Base-by-base conservation (phyloP, 2,797 vertebrate species). In the Dipus sagitta region DNA sequence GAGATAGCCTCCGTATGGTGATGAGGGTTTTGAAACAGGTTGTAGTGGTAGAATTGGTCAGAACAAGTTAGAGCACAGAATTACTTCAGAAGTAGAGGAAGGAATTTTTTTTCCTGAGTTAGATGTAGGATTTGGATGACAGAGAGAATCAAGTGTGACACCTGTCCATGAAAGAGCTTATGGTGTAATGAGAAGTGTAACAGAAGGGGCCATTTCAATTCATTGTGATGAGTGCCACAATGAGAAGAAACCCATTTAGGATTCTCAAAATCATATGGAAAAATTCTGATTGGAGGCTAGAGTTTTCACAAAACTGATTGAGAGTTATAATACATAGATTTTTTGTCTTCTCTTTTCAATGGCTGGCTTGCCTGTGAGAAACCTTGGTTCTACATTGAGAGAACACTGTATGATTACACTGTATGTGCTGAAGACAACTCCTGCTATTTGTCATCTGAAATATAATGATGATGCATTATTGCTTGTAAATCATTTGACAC, bases 331-430 rank as follows among this genome's bases (percentile, higher is more conserved):
- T 88, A 72, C 3, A 52, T 24, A 72, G 24, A 72, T 47, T 42
- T 34, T 86, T 90, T 78, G 54, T 62, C 7, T 68, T 89, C 34
- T 42, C 58, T 88, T 78, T 80, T 93, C 74, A 92, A 80, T 92
- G 15, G 5, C 28, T 52, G 12, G 11, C 7, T 10, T n/a, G 38
- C 3, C 30, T 74, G 24, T 72, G 21, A 84, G 28, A 87, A 78
- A 72, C 30, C 47, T 47, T 47, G 28, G 23, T 30, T 93, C 13
- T 38, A 60, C 12, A 74, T 72, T 93, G 23, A 84, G 3, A 64
- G 15, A 75, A 54, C 12, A 4, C 8, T 13, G 47, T 7, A 34
- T 93, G 18, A 64, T n/a, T 78, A 32, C 2, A 65, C 32, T 30
- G 1, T 60, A 17, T 68, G 13, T 60, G 65, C 80, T 92, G 32